Conservation (phyloP, 1,140 invertebrate species). For the Bombus fervidus region DNA sequence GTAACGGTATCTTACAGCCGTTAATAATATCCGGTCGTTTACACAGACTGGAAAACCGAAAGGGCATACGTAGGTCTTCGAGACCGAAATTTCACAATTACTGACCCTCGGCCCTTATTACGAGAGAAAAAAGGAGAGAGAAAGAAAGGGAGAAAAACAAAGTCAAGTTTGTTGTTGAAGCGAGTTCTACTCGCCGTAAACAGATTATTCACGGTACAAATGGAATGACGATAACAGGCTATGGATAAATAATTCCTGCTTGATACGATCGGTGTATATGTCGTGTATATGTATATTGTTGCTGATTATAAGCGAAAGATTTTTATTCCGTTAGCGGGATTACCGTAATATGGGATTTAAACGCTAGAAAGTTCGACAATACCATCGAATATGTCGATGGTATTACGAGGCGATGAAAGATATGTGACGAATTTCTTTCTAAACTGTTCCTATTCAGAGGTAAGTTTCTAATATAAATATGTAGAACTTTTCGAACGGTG, state of each 20-base stretch:
- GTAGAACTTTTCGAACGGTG: not conserved
- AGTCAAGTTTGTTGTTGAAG: conserved; percentile 19
- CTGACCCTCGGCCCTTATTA: too few relatives aligned
- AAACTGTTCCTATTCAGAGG: not conserved
- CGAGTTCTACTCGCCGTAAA: conserved; percentile 11
- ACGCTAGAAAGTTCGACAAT: not conserved
- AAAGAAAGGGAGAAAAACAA: not conserved
- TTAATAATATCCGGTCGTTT: conserved; percentile 5
- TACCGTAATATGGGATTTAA: not conserved
- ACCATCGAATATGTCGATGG: not conserved
- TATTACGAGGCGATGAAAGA: not conserved
- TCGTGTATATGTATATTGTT: not conserved
- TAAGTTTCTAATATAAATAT: not conserved
- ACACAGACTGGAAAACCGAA: not conserved
- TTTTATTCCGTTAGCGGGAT: not conserved
- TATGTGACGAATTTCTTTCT: not conserved
- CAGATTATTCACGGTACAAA: conserved; percentile 28
- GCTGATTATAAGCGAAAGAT: not conserved
- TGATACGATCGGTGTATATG: not conserved
- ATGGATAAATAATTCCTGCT: not conserved
- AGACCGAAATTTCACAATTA: conserved; percentile 21
- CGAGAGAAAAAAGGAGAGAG: not conserved
- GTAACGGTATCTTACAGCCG: conserved; percentile 32
- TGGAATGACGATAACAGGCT: not conserved
- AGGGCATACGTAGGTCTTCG: not conserved